A percentile compares a stretch with the other conserved stretches of the same genome.
Evolutionary conservation across 2,113 vertebrate genomes (phyloP).

Genomic region (Stegastes partitus): DNA sequence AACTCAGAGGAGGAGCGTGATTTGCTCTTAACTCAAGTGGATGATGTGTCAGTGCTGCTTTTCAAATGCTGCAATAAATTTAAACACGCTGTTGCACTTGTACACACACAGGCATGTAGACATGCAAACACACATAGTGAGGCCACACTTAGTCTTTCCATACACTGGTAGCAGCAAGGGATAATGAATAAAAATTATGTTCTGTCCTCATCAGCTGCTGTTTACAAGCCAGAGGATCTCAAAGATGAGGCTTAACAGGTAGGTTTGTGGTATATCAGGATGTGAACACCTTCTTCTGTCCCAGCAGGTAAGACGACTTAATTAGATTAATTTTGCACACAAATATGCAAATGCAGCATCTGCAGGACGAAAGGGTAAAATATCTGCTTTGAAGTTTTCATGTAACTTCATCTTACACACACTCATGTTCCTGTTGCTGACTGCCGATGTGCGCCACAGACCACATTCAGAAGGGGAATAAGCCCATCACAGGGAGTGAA

Average conservation of each 20-base stretch:
- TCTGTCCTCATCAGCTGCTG: slow-evolving; percentile 21
- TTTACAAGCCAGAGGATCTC: slow-evolving; percentile 12
- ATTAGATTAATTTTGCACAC: slow-evolving; percentile 19
- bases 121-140: neutral
- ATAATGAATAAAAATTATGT: slow-evolving; percentile 57
- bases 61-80: slow-evolving; percentile 39
- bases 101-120: neutral
- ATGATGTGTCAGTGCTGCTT: slow-evolving; percentile 44
- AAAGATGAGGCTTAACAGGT: slow-evolving; percentile 24
- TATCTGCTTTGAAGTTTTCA: slow-evolving; percentile 31
- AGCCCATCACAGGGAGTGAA: slow-evolving; percentile 36
- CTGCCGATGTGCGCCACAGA: slow-evolving; percentile 16
- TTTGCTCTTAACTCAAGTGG: slow-evolving; percentile 55
- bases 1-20: slow-evolving; percentile 29
- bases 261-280: slow-evolving; percentile 12
- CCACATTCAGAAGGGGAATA: slow-evolving; percentile 27
- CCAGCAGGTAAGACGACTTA: slow-evolving; percentile 26
- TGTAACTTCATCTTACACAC: slow-evolving; percentile 10
- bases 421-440: slow-evolving; percentile 15
- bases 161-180: neutral
- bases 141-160: neutral
- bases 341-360: slow-evolving; percentile 43
- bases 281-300: slow-evolving; percentile 30
- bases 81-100: neutral
- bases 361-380: slow-evolving; percentile 32